These are phyloP conservation scores for Bettongia penicillata DNA, from an alignment of 2,113 vertebrate genomes.

Conservation along the genomic window DNA sequence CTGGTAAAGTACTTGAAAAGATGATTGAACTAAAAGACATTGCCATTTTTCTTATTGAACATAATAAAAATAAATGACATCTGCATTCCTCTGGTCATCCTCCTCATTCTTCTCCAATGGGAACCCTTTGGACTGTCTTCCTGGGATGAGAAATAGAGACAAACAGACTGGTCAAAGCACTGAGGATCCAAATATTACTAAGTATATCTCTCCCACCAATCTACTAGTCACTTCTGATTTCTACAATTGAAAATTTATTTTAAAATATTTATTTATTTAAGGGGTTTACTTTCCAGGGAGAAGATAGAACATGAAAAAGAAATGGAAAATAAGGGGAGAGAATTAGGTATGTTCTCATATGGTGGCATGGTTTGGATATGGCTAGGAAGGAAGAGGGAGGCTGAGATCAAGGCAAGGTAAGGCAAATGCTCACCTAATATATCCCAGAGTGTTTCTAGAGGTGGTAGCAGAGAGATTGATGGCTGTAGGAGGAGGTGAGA, in stretches of 20 bases:
- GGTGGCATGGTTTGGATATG: too few species aligned
- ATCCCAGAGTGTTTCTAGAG: too few species aligned
- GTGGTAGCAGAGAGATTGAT: too few species aligned
- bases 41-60: neutral
- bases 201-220: neutral
- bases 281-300: neutral
- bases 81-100: neutral
- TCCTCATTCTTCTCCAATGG: too few species aligned
- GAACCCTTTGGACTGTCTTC: neutral
- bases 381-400: too few species aligned
- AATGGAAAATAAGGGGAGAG: neutral
- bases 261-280: neutral
- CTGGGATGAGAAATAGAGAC: neutral
- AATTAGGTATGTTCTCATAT: too few species aligned
- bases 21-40: neutral
- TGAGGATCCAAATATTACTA: neutral
- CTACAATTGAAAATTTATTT: neutral
- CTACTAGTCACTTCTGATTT: neutral
- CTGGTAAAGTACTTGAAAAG: neutral
- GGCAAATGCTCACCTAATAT: too few species aligned
- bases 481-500: too few species aligned
- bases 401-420: too few species aligned
- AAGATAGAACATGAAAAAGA: neutral
- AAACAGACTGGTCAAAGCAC: neutral
- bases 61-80: neutral